Conservation (phyloP, 1,140 invertebrate species). For the Penaeus japonicus region DNA sequence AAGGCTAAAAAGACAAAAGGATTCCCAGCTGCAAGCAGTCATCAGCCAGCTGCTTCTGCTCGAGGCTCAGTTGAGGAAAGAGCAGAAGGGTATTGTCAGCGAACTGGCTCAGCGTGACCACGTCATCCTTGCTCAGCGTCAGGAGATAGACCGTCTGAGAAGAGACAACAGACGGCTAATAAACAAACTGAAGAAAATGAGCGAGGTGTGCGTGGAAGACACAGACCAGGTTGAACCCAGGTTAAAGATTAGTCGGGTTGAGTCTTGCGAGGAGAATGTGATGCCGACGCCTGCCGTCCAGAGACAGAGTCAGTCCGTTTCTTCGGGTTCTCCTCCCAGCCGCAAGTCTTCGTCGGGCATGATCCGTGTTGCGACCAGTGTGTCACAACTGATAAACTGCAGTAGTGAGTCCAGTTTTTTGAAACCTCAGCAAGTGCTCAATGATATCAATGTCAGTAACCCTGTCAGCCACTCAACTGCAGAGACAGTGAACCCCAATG, state of each 20-base stretch:
- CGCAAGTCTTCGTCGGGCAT: constrained; percentile 42
- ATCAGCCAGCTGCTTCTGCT: constrained; percentile 83
- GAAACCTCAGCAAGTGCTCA: constrained; percentile 17
- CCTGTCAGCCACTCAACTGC: background rate
- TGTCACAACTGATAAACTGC: constrained; percentile 42
- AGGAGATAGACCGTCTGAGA: constrained; percentile 76
- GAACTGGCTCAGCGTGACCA: constrained; percentile 78
- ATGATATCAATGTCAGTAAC: constrained; percentile 20
- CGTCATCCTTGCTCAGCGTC: constrained; percentile 80
- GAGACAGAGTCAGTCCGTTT: background rate
- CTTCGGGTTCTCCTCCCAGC: constrained; percentile 14
- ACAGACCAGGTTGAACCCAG: constrained; percentile 19
- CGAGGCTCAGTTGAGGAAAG: constrained; percentile 82
- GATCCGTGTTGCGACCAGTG: constrained; percentile 46
- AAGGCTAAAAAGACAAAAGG: constrained; percentile 72
- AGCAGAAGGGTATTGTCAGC: constrained; percentile 83
- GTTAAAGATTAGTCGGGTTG: constrained; percentile 46
- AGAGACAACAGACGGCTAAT: constrained; percentile 56
- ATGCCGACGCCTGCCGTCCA: background rate
- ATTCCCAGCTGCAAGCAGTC: constrained; percentile 76
- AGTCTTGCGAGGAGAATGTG: constrained; percentile 31
- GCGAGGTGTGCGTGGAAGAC: constrained; percentile 34
- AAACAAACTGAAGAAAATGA: constrained; percentile 54
- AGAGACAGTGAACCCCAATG: constrained; percentile 51
- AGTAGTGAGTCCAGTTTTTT: constrained; percentile 27